Base-by-base conservation (phyloP, 2,797 vertebrate genomes). In the Artibeus lituratus region DNA sequence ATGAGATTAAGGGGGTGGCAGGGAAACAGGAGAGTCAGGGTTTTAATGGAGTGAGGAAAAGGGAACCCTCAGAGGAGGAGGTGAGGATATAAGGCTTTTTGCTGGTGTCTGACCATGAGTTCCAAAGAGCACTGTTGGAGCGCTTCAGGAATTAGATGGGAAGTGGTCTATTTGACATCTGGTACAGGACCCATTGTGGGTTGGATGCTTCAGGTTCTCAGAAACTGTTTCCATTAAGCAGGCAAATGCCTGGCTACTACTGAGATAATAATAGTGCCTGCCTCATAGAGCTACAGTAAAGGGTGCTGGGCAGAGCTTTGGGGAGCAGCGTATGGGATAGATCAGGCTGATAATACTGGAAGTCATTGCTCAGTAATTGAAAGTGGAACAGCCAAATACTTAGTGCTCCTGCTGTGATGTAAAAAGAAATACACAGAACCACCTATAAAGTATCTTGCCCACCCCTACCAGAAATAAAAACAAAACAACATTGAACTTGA, bases 341-440 rank as follows among this genome's bases (percentile, higher is more conserved):
- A 15, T 11, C 37, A 37, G n/a, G 22, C 29, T 3, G 14, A 11
- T 15, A 35, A 18, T 37, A 7, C 35, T 11, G 8, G 7, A 47
- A 21, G 21, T 22, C 10, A 8, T 16, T 32, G 32, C 37, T n/a
- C 35, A n/a, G 59, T 32, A 70, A 16, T 10, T 55, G 39, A 44
- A 42, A 49, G 44, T 18, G 22, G 22, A 24, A 42, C 10, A 59
- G 15, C 26, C 51, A 42, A n/a, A 19, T 22, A 5, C 22, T 3
- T 26, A 2, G 2, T 16, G 16, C 70, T 82, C 15, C 87, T 15
- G 0, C 0, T 26, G 69, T 1, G 9, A 8, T n/a, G 21, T 21
- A 32, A 44, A 53, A 55, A 26, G 19, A 39, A 73, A 39, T 55
- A 37, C 74, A 49, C n/a, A 12, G 24, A 57, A 15, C 32, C n/a